Evolutionary conservation across 2,888 invertebrate genomes (phyloP).

Genomic region (Drosophila subsilvestris): DNA sequence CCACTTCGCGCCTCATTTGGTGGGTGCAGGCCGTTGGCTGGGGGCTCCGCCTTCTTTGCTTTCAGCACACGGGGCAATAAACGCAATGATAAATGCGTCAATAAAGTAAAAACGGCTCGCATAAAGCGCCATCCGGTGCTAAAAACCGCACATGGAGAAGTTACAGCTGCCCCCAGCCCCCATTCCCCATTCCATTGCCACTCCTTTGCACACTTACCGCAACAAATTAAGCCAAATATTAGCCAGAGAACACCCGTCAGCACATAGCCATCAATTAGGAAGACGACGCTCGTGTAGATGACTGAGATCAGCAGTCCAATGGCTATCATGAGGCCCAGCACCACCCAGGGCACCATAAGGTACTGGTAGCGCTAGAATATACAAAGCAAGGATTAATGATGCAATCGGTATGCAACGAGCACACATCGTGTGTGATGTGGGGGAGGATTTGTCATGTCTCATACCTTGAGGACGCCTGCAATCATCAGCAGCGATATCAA

Average conservation of each 20-base stretch:
- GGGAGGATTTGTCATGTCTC: constrained; percentile 14
- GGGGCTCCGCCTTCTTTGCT: constrained; percentile 31
- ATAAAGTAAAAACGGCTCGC: constrained; percentile 57
- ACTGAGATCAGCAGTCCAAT: constrained; percentile 91
- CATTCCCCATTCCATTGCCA: neutral
- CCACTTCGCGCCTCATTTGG: constrained; percentile 72
- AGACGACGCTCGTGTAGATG: constrained; percentile 90
- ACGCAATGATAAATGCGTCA: constrained; percentile 71
- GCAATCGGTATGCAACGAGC: neutral
- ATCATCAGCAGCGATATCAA: constrained; percentile 91
- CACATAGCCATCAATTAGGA: constrained; percentile 87
- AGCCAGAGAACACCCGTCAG: constrained; percentile 87
- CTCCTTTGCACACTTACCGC: constrained; percentile 85
- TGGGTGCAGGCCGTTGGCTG: constrained; percentile 14
- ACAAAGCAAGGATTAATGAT: constrained; percentile 37
- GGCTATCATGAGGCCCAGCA: constrained; percentile 91
- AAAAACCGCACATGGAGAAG: constrained; percentile 58
- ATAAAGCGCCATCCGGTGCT: constrained; percentile 65
- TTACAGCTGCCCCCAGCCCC: neutral
- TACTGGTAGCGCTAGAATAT: constrained; percentile 89
- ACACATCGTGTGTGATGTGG: neutral
- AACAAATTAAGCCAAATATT: constrained; percentile 86
- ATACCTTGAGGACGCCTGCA: constrained; percentile 90
- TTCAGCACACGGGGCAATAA: constrained; percentile 60
- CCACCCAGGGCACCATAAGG: constrained; percentile 93